Percentiles rank a stretch among this genome's conserved stretches.
phyloP scores from a whole-genome alignment of 2,113 vertebrate genomes.

The Erpornis zantholeuca region DNA sequence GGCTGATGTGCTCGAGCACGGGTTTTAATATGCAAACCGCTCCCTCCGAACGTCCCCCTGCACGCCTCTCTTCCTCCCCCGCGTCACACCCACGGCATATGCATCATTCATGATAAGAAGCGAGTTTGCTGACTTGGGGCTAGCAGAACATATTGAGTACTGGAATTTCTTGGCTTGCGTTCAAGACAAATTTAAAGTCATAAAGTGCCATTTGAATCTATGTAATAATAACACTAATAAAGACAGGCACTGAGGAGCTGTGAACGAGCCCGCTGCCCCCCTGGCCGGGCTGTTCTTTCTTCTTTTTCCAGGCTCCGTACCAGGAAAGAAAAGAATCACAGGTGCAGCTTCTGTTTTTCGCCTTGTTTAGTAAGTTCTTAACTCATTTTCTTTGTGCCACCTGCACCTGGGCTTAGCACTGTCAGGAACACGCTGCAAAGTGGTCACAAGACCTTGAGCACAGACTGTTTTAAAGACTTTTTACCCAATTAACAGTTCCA shows the following conservation, averaged over 20 bases:
- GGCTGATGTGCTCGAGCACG: neutral
- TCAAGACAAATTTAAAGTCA: neutral
- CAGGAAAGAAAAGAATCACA: no score
- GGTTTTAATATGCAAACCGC: conserved; percentile 9
- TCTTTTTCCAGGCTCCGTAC: no score
- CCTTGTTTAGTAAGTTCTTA: no score
- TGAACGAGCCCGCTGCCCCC: no score
- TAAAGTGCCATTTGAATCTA: neutral
- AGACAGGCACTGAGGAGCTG: neutral
- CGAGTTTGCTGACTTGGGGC: neutral
- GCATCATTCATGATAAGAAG: neutral
- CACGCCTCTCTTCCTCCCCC: neutral
- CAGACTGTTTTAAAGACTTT: no score
- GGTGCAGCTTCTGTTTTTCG: no score
- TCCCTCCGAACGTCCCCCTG: neutral
- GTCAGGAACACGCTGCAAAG: no score
- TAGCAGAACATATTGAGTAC: neutral
- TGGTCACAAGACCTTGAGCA: no score
- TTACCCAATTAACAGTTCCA: no score
- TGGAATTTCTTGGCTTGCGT: neutral
- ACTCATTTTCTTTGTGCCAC: no score
- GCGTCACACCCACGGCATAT: neutral
- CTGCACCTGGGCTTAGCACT: no score
- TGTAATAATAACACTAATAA: neutral
- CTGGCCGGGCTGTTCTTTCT: no score